Evolutionary conservation across 2,113 vertebrate genomes (phyloP), one percentile per base, ranked within the genome.

Genomic region (Cyanocitta stelleri): DNA sequence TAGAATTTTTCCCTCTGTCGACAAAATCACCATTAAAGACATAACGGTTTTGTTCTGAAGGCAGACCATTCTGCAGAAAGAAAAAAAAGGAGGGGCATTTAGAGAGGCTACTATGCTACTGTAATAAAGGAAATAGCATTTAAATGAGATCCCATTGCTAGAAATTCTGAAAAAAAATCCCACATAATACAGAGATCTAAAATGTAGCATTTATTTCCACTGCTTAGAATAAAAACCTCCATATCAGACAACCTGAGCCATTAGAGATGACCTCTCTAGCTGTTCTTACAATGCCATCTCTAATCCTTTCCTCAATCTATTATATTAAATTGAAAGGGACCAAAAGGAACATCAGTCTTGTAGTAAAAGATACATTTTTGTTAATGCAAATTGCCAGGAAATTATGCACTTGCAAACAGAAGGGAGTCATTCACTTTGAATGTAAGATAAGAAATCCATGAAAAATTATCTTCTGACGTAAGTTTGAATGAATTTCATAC

Each of bases 11-110:
- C 62, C 99, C 99, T 95, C 99, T 98, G 96, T 99, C 99, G 89
- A 99, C 99, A 98, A 99, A 99, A 94, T 99, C 99, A 41, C 99
- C 99, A 2, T 99, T 99, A 88, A 99, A 99, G 78, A 99, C 89
- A 11, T 99, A 99, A 1, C 97, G 95, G 13, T 99, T 99, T 93
- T 98, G 98, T 22, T 96, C 98, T 85, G 99, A 99, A 62, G 99
- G 99, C 71, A 99, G 98, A 63, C 99, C 99, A 41, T 99, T 99
- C 99, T 99, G 97, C 76, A 95, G 39, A 77, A 96, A 61, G 63
- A 96, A 88, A 74, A 1, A 48, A 84, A 54, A 62, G 41, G 58
- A 21, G n/a, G 39, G 13, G 41, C 24, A 39, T 81, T 93, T 67
- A 71, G 76, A 92, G 80, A 75, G 0, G 3, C 61, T 90, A 58